These are phyloP conservation scores for Archocentrus centrarchus DNA, from an alignment of 2,113 vertebrate species.

Conservation along the genomic window DNA sequence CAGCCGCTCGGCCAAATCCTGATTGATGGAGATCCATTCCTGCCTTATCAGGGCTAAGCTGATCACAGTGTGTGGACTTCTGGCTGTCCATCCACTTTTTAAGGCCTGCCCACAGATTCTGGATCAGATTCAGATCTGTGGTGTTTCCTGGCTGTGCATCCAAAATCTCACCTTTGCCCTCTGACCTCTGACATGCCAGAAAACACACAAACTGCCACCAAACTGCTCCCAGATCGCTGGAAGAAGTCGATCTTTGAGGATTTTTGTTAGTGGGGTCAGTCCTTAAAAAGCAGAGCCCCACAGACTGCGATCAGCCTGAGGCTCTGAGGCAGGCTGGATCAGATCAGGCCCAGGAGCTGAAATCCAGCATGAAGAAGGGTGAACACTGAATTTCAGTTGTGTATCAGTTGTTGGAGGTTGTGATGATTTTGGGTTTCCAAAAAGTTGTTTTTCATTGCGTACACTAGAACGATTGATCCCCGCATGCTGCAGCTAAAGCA, in stretches of 20 bases:
- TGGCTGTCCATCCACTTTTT: not conserved
- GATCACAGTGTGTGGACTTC: too few species aligned
- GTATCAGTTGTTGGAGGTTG: too few species aligned
- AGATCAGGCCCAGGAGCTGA: too few species aligned
- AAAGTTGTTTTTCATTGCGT: not conserved
- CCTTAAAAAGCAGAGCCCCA: not conserved
- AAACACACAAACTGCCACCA: too few species aligned
- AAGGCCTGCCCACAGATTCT: not conserved
- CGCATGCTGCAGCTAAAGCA: too few species aligned
- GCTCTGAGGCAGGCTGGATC: fast-evolving
- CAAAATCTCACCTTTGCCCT: not conserved
- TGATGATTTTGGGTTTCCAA: not conserved
- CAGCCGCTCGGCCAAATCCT: too few species aligned
- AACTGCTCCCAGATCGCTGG: not conserved
- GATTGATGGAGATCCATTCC: too few species aligned
- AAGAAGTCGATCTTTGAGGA: not conserved
- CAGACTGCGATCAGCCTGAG: not conserved
- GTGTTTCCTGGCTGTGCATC: not conserved
- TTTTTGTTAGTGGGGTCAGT: not conserved
- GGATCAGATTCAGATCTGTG: not conserved
- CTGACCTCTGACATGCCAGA: too few species aligned
- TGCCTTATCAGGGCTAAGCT: too few species aligned
- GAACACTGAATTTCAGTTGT: too few species aligned
- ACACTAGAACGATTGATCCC: too few species aligned
- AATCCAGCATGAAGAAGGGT: too few species aligned